These are phyloP conservation scores for Diadophis punctatus DNA, from an alignment of 2,113 vertebrate genomes.

Conservation along the genomic window DNA sequence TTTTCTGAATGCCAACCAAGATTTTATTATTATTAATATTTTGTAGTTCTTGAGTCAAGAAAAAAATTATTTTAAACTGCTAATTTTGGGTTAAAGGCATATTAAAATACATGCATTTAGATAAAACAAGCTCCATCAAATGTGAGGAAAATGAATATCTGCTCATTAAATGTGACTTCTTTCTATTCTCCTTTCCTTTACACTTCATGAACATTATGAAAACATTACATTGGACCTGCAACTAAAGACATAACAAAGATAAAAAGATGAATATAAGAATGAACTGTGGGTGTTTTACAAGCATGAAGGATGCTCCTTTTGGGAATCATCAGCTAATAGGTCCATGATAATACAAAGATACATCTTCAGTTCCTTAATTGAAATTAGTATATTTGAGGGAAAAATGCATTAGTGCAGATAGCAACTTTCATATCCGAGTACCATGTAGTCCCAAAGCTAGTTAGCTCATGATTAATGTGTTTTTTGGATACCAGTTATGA, in stretches of 20 bases:
- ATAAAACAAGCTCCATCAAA: not conserved
- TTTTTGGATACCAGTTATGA: slow-evolving; percentile 27
- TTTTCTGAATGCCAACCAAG: not conserved
- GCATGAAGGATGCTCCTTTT: too few species aligned
- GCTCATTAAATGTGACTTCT: not conserved
- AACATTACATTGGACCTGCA: not conserved
- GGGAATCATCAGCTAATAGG: not conserved
- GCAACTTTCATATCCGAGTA: not conserved
- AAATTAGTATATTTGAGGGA: not conserved
- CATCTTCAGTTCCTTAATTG: not conserved
- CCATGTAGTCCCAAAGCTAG: slow-evolving; percentile 29
- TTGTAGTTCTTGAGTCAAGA: not conserved
- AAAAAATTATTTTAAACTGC: not conserved
- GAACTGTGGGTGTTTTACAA: not conserved
- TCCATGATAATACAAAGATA: not conserved
- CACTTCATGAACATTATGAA: not conserved
- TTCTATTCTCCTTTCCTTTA: not conserved
- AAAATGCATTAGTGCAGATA: not conserved
- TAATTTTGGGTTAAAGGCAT: not conserved
- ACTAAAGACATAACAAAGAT: not conserved
- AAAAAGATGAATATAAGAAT: not conserved
- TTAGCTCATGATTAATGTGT: slow-evolving; percentile 29
- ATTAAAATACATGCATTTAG: not conserved
- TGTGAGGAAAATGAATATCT: not conserved
- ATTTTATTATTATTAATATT: not conserved